Base-by-base conservation (phyloP, 2,888 invertebrate genomes). In the Meteorus cinctellus region DNA sequence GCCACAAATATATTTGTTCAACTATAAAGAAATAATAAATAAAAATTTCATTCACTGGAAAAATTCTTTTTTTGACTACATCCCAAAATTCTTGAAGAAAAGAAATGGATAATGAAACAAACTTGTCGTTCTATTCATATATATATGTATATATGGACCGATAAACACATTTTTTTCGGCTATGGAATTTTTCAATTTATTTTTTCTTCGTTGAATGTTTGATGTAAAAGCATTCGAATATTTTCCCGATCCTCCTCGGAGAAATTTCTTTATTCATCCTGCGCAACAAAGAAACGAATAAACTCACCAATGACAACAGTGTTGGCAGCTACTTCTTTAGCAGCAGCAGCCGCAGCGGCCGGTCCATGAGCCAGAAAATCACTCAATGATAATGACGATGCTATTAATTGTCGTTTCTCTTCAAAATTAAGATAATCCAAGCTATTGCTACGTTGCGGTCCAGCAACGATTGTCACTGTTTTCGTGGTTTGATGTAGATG, bases 341-440 rank as follows among this genome's bases (percentile, higher is more conserved):
- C 89, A 6, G 89, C 89, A 16, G 90, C 90, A 5, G 90, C 90
- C 0, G 90, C 91, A 31, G 91, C 91, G 6, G 91, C 91, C 24
- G 94, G 93, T 82, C 94, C 94, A 86, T 94, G 94, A 81, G 95
- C 94, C 83, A 95, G 90, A 87, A 96, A 96, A 90, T 96, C 96
- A 82, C 96, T 96, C 78, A 97, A 91, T 80, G 96, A 96, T 87
- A 97, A 90, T 71, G 96, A 96, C 80, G 96, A 96, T 67, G 96
- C 96, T 82, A 97, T 97, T 87, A 97, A 91, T 90, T 96, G 96
- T 85, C 96, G 92, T 90, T 96, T 96, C 92, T 97, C 96, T 90
- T 96, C 96, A 90, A 97, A 97, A 91, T 97, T 96, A 76, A 97
- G 92, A 91, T 96, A 95, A 92, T 96, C 96, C 91, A 96, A 92